Conservation (phyloP, 1,140 invertebrate genomes). For the Habropoda laboriosa region DNA sequence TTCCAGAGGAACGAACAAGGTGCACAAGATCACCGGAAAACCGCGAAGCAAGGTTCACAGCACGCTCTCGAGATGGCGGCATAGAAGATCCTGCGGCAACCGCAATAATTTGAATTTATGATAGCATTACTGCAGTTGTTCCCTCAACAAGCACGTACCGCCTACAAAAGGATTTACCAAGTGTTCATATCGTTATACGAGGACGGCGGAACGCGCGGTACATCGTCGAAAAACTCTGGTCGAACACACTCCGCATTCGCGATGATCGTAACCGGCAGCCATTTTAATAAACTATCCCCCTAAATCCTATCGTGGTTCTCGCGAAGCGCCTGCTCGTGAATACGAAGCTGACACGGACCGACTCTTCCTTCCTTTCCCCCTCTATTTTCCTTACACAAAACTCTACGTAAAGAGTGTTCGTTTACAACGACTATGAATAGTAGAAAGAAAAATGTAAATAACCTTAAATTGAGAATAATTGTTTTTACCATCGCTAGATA, state of each 20-base stretch:
- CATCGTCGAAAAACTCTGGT: background rate
- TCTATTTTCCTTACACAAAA: too few species aligned
- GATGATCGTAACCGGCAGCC: background rate
- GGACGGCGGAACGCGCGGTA: background rate
- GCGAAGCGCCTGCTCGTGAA: background rate
- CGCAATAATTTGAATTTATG: conserved; percentile 51
- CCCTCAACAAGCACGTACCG: conserved; percentile 36
- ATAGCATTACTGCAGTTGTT: conserved; percentile 48
- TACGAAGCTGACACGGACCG: background rate
- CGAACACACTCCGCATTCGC: background rate
- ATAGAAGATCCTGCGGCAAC: conserved; percentile 20
- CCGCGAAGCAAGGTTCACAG: background rate
- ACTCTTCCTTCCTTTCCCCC: too few species aligned
- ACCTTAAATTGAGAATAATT: too few species aligned
- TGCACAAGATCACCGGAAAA: background rate
- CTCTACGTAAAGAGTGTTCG: too few species aligned
- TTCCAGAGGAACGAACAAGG: background rate
- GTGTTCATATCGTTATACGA: conserved; percentile 23
- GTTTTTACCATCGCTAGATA: too few species aligned
- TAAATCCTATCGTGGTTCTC: conserved; percentile 10
- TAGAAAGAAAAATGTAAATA: too few species aligned
- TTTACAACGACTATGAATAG: too few species aligned
- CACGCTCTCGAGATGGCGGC: conserved; percentile 8
- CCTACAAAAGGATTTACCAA: conserved; percentile 45
- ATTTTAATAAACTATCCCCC: conserved; percentile 34